Evolutionary conservation across 35 echinoderm and acorn worm genomes (phyloP).

Genomic region (Heliocidaris erythrogramma): DNA sequence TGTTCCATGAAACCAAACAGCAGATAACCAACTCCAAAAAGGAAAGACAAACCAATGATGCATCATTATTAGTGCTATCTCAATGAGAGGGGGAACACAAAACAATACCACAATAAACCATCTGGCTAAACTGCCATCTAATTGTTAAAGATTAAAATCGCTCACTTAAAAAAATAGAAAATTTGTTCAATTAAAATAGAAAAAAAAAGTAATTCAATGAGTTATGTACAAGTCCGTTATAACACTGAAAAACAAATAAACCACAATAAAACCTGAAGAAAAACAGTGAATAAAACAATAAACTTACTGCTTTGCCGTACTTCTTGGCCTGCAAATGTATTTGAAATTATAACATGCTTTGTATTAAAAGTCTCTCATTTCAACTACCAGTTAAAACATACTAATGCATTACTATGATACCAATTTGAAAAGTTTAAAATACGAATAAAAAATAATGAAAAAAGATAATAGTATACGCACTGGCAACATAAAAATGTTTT

Average conservation of each 20-base stretch:
- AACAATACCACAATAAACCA: background rate
- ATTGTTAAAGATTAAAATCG: background rate
- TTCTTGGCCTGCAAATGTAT: background rate
- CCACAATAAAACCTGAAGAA: background rate
- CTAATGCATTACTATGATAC: background rate
- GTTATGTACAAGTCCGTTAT: background rate
- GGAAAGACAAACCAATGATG: background rate
- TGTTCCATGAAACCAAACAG: background rate
- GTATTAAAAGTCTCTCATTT: background rate
- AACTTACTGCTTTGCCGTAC: slow-evolving; percentile 1
- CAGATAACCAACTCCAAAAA: background rate
- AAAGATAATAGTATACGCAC: background rate
- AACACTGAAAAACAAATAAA: background rate
- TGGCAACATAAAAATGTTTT: background rate
- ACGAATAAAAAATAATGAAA: background rate
- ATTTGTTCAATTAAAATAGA: background rate
- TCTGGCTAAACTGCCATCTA: background rate
- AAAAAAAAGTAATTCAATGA: background rate
- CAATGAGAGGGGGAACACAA: background rate
- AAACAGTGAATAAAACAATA: background rate
- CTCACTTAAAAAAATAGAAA: background rate
- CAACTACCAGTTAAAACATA: background rate
- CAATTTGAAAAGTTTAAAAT: background rate
- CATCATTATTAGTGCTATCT: background rate
- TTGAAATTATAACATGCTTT: background rate